Evolutionary conservation across 2,888 invertebrate genomes (phyloP), one percentile per base, ranked within the genome.

Genomic region (Enchytraeus crypticus): DNA sequence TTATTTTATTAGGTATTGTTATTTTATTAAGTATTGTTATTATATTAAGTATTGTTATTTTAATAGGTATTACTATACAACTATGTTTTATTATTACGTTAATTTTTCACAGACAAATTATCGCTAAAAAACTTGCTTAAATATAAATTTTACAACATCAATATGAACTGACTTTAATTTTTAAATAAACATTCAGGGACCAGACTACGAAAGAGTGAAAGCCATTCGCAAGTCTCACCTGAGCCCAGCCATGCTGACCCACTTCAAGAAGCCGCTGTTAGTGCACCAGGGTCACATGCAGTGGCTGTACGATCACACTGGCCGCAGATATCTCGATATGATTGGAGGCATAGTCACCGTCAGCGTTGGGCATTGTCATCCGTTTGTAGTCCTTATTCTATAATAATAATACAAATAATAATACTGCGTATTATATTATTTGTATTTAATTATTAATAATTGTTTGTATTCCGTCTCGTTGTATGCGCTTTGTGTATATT

Each of bases 261-360:
- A 87, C 71, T 96, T 91, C 80, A 87, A 86, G 74, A 85, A 86
- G 64, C 95, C 95, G 0, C 72, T 97, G 47, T 82, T 92, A 5
- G 81, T 97, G 0, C 86, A 88, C 73, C 88, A 89, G 72, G 95
- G 78, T 21, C 84, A 87, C 73, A 90, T 88, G 86, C 96, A 96
- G 79, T 96, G 90, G 88, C 79, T 96, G 4, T 96, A 85, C 79
- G 95, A 96, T 78, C 84, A 88, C 66, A 83, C 85, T 58, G 92
- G 92, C 3, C 85, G 84, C 66, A 84, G 91, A 71, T 98, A 95
- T 79, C 82, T 98, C 67, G 97, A 98, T 78, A 85, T 97, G 82
- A 92, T 93, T 76, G 96, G 87, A 4, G 97, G 97, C 5, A 96
- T 98, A 70, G 95, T 93, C 21, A 98, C 97, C 0, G 90, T 97